Evolutionary conservation across 1,140 invertebrate species (phyloP), one percentile per base, ranked within the genome.

Genomic region (Rhynchophorus ferrugineus): DNA sequence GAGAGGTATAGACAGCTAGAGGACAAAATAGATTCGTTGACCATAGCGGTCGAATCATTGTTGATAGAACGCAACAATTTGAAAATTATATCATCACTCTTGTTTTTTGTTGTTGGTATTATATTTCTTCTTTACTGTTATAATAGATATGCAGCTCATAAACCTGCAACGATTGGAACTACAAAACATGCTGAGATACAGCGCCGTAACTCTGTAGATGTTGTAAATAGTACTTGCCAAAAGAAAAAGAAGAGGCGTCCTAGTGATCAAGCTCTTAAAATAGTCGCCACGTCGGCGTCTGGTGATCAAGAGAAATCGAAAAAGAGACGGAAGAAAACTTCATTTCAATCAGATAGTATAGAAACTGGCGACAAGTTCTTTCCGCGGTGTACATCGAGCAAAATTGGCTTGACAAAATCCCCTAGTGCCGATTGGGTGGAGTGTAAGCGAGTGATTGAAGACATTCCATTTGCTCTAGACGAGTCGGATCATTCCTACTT

Each of bases 251-350:
- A 79, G 43, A 70, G 85, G 18, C 67, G 86, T 42, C 85, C 85
- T 0, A 89, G 85, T 61, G 86, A 89, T 62, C 85, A 89, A 58
- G 84, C 84, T 0, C 76, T 87, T 56, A 78, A 77, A 20, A 86
- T 87, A 19, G 45, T 49, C 2, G 16, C 43, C 2, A 29, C 49
- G 9, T 8, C 49, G 1, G 42, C 33, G 1, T 38, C 43, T 3
- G 50, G 50, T 3, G 50, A 52, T 17, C 33, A 44, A 24, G 33
- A 44, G 42, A 36, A 63, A 61, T 73, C 64, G 62, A 72, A 62
- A 56, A 76, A 66, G 63, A 75, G 55, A 67, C 74, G 65, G 72
- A 54, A 71, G 71, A 64, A 59, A 57, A 44, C 59, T 51, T 35
- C 19, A 58, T 59, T 44, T 61, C 62, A 19, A 52, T 64, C 35